A percentile compares a stretch with the other conserved stretches of the same genome.
These are phyloP conservation scores for Calosoma granatense DNA, from an alignment of 1,140 invertebrate species.

Conservation along the genomic window DNA sequence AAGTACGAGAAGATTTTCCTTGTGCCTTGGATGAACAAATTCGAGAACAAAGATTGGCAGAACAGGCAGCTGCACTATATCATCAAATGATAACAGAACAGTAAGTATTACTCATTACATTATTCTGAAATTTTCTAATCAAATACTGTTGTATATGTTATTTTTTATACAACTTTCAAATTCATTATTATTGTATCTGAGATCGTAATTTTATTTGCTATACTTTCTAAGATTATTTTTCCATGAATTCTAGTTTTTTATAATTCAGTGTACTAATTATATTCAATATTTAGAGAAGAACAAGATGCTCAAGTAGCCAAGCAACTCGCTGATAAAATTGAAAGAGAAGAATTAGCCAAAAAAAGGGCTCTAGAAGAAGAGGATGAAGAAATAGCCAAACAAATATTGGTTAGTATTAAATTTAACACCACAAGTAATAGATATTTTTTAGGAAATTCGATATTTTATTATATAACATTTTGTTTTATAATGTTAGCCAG, in stretches of 20 bases:
- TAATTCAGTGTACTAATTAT: background rate
- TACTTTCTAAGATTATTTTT: no score
- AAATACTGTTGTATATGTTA: no score
- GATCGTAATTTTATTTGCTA: no score
- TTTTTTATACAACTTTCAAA: no score
- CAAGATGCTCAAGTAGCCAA: slow-evolving; percentile 55
- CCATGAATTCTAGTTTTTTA: background rate
- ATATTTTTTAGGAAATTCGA: no score
- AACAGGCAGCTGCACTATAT: slow-evolving; percentile 47
- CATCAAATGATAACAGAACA: slow-evolving; percentile 51
- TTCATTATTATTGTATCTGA: no score
- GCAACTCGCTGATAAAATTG: slow-evolving; percentile 51
- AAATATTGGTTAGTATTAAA: slow-evolving; percentile 31
- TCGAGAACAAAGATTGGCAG: slow-evolving; percentile 57
- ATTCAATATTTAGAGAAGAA: slow-evolving; percentile 45
- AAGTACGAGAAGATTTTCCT: slow-evolving; percentile 81
- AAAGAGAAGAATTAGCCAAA: slow-evolving; percentile 47
- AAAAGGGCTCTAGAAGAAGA: slow-evolving; percentile 41
- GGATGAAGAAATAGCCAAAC: slow-evolving; percentile 37
- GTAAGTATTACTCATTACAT: slow-evolving; percentile 35
- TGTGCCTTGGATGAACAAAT: slow-evolving; percentile 72
- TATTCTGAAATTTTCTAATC: no score
- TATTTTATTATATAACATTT: no score
- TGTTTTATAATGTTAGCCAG: no score
- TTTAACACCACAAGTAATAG: slow-evolving; percentile 11